Evolutionary conservation across 2,113 vertebrate genomes (phyloP).

Genomic region (Gymnobelideus leadbeateri): DNA sequence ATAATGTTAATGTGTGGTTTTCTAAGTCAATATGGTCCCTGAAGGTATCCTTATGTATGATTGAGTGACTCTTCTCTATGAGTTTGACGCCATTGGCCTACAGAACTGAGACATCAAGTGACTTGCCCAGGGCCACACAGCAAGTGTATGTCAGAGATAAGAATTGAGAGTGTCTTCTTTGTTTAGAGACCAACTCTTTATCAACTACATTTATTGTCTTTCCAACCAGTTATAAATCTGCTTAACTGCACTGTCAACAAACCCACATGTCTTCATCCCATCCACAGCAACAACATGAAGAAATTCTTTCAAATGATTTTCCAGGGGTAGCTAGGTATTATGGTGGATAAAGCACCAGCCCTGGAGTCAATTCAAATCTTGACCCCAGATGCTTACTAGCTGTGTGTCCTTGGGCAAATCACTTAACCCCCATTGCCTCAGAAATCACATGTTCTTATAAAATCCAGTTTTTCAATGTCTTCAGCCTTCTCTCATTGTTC

Average conservation of each 20-base stretch:
- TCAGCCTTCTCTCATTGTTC: neutral
- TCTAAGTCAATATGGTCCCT: neutral
- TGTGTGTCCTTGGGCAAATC: neutral
- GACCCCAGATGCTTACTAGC: too few species aligned
- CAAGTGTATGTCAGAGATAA: neutral
- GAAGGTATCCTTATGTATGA: neutral
- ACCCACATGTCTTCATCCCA: neutral
- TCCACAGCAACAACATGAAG: neutral
- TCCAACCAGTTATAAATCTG: neutral
- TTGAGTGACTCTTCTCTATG: neutral
- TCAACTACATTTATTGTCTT: neutral
- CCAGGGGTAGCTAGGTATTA: neutral
- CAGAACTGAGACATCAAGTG: neutral
- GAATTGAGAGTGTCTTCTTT: neutral
- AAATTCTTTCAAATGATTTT: neutral
- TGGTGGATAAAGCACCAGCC: neutral
- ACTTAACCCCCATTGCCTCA: neutral
- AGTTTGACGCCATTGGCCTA: neutral
- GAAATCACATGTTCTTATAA: neutral
- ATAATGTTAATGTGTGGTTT: neutral
- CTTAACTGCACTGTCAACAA: neutral
- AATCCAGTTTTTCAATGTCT: neutral
- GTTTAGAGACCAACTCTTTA: neutral
- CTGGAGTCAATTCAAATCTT: neutral
- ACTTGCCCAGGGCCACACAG: neutral